A percentile compares a stretch with the other conserved stretches of the same genome.
These are phyloP conservation scores for Agapetus fuscipes DNA, from an alignment of 2,888 invertebrate species.

Conservation along the genomic window DNA sequence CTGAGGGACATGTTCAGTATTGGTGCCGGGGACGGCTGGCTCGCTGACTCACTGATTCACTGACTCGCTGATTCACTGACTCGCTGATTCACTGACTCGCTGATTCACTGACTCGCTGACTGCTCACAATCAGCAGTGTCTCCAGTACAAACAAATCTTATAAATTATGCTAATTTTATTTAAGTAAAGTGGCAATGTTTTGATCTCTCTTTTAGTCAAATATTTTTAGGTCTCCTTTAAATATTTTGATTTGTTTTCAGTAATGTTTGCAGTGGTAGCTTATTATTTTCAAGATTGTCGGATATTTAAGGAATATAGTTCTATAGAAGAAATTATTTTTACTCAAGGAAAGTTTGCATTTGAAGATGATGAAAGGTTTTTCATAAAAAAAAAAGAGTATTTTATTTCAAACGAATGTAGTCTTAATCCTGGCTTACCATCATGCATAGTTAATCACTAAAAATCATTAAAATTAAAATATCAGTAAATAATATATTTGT, in stretches of 20 bases:
- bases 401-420: background rate
- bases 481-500: constrained; percentile 42
- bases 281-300: constrained; percentile 20
- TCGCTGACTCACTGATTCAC: too few species aligned
- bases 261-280: constrained; percentile 24
- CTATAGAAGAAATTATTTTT: constrained; percentile 22
- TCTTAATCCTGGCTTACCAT: background rate
- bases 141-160: constrained; percentile 25
- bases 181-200: constrained; percentile 55
- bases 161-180: constrained; percentile 27
- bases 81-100: too few species aligned
- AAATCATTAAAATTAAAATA: constrained; percentile 26
- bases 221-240: constrained; percentile 36
- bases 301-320: constrained; percentile 23
- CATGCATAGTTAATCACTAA: background rate
- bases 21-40: too few species aligned
- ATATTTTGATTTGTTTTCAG: constrained; percentile 25
- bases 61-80: too few species aligned
- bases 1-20: background rate
- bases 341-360: constrained; percentile 22
- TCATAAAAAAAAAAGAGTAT: background rate
- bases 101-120: too few species aligned
- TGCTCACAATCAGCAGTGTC: constrained; percentile 18
- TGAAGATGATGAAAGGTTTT: constrained; percentile 4
- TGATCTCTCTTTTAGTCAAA: constrained; percentile 67